These are phyloP conservation scores for Lepilemur septentrionalis DNA, from an alignment of 2,797 vertebrate species.

Conservation along the genomic window DNA sequence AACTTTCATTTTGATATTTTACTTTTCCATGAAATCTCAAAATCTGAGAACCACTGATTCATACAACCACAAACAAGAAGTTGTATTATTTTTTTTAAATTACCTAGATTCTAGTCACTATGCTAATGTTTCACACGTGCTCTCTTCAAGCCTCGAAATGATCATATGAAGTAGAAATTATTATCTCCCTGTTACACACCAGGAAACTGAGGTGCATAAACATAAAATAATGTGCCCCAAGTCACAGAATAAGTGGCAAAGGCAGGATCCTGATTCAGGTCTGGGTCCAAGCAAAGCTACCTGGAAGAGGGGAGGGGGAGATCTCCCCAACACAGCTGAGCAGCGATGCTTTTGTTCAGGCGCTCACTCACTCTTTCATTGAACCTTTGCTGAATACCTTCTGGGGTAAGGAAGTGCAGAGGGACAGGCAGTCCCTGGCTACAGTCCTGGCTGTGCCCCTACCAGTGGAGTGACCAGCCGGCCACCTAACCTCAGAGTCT, in stretches of 20 bases:
- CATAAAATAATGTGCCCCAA: background rate
- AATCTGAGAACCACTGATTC: background rate
- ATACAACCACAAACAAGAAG: background rate
- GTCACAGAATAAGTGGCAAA: background rate
- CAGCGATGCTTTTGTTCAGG: background rate
- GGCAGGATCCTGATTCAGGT: background rate
- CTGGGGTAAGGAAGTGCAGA: background rate
- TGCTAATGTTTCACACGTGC: background rate
- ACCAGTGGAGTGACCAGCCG: background rate
- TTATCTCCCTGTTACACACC: background rate
- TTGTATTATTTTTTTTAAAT: background rate
- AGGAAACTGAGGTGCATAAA: background rate
- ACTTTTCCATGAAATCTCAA: background rate
- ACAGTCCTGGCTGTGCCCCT: background rate
- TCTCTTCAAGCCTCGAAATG: background rate
- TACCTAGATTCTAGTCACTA: background rate
- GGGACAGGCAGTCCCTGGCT: background rate
- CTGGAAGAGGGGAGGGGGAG: background rate
- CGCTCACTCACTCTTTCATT: background rate
- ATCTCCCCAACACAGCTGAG: background rate
- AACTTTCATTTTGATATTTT: conserved; percentile 1
- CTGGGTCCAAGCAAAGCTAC: background rate
- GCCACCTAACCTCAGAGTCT: background rate
- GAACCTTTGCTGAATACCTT: background rate
- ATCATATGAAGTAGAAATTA: background rate